Evolutionary conservation across 2,888 invertebrate species (phyloP), one percentile per base, ranked within the genome.

Genomic region (Orgyia antiqua): DNA sequence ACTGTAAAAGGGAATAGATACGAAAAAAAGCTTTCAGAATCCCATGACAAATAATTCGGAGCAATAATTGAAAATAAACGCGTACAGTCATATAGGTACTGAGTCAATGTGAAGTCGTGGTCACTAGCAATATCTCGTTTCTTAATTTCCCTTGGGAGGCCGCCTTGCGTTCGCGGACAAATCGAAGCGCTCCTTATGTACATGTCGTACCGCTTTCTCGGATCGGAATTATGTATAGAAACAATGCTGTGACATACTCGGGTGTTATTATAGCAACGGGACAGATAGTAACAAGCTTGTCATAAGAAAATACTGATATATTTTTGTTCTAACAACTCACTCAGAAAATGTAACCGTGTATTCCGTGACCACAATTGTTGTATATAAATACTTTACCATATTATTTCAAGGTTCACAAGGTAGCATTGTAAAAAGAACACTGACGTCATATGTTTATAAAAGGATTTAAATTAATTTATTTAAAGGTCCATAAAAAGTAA

Each of bases 121-220:
- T 78, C 79, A 83, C 62, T 51, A 45, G 53, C 60, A 50, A 65
- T 70, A 68, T 74, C 74, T 64, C 66, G 70, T 62, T 64, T 57
- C 66, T 62, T 83, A 84, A 83, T 84, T 84, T 84, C 84, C 84
- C 84, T 49, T 20, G 83, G 79, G 84, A 75, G 39, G 29, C 27
- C 47, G 71, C 55, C 68, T 65, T 63, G 60, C 63, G 67, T 60
- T 59, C 65, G 57, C 61, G 69, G 70, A 74, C 77, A 75, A 75
- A 82, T 83, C 83, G 79, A 82, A 80, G 68, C 53, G 68, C 62
- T 63, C 64, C 50, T 52, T 68, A 63, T 57, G 56, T 60, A 64
- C 59, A 64, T 61, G 71, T 72, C 77, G 72, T 68, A 68, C 53
- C 52, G 44, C 34, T 31, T 39, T 56, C 51, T 57, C 49, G 51